Conservation (phyloP, 2,888 invertebrate genomes). For the Chloromyia formosa region DNA sequence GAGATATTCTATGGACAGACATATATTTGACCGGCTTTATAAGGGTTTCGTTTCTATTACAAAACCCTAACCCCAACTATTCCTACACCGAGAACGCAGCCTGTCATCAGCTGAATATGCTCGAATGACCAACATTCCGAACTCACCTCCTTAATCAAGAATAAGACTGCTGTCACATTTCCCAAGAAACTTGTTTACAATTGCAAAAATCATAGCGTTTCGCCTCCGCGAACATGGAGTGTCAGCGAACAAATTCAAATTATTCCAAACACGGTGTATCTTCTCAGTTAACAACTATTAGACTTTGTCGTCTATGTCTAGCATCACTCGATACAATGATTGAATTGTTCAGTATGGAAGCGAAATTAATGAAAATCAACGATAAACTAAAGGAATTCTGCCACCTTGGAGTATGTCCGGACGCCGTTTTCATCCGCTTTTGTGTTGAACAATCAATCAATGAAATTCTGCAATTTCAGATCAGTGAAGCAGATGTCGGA, state of each 20-base stretch:
- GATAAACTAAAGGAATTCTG: conserved; percentile 42
- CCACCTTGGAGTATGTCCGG: conserved; percentile 40
- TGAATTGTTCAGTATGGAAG: conserved; percentile 37
- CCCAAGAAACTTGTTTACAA: not conserved
- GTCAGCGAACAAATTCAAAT: not conserved
- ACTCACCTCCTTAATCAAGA: not conserved
- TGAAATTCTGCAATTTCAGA: conserved; percentile 12
- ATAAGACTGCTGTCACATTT: not conserved
- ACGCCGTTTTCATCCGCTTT: not conserved
- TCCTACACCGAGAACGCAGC: no score
- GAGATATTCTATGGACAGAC: no score
- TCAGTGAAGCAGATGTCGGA: conserved; percentile 32
- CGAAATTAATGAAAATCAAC: conserved; percentile 5
- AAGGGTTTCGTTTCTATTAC: no score
- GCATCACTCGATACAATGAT: conserved; percentile 18
- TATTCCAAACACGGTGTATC: not conserved
- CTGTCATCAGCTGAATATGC: no score
- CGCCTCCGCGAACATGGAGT: not conserved
- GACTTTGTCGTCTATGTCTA: conserved; percentile 44
- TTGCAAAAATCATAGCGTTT: not conserved
- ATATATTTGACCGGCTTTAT: no score
- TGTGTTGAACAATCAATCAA: not conserved
- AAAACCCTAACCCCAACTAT: no score
- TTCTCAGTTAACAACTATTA: not conserved
- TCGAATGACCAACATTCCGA: no score